Base-by-base conservation (phyloP, 1,140 invertebrate species). In the Neelides sp. region DNA sequence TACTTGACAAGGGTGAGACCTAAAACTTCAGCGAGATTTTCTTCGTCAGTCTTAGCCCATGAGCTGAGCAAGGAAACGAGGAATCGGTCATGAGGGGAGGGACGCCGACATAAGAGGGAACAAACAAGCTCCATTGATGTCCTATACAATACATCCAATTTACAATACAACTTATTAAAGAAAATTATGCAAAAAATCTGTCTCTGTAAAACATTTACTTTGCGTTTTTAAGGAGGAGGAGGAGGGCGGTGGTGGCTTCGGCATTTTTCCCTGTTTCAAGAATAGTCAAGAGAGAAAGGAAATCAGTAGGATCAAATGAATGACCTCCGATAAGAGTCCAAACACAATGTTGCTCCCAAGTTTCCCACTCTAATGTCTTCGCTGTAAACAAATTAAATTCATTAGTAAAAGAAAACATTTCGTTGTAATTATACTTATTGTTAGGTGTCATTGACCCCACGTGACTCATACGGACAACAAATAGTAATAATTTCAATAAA, bases 291-390 rank as follows among this genome's bases (percentile, higher is more conserved):
- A 96, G 75, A 26, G 91, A 86, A 65, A 95, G 71, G 43, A 95
- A 78, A 63, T 84, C 79, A 62, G 93, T 85, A 94, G 76, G 10
- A 13, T 85, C 81, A 63, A 95, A 85, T 66, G 91, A 85, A 64
- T 96, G 92, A 35, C 90, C 89, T 55, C 82, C 78, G 32, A 95
- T 77, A 27, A 98, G 72, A 69, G 95, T 89, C 93, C 93, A 98
- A 7, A 97, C 75, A 65, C 89, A 95, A 64, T 88, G 85, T 64
- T 98, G 93, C 67, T 96, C 93, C 61, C 93, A 89, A 1, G 90
- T 94, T 67, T 97, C 92, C 90, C 92, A 98, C 47, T 78, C 76
- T 44, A 96, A 71, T 64, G 85, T 95, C 10, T 83, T 80, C 57
- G 80, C 85, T 63, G 85, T 63, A 64, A 86, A 72, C 10, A 23